A percentile compares a stretch with the other conserved stretches of the same genome.
phyloP scores from a whole-genome alignment of 2,888 invertebrate genomes.

The Lymantria monacha region DNA sequence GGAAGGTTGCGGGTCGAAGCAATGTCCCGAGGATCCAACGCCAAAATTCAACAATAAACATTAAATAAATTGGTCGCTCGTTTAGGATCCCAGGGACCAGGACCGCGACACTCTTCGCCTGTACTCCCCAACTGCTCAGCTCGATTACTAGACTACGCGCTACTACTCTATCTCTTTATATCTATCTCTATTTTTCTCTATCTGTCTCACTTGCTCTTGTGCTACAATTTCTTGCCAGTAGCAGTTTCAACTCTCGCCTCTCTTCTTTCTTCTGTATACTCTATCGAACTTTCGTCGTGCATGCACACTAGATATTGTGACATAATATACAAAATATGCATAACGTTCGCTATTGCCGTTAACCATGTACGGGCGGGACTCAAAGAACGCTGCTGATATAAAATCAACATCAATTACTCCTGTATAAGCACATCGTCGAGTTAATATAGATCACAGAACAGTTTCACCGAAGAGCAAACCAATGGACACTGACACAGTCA shows the following conservation, averaged over 20 bases:
- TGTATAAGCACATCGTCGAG: constrained; percentile 56
- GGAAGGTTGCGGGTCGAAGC: constrained; percentile 69
- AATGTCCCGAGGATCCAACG: constrained; percentile 69
- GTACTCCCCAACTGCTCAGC: constrained; percentile 71
- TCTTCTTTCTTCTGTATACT: constrained; percentile 78
- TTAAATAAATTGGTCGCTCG: constrained; percentile 44
- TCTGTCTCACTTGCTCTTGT: constrained; percentile 76
- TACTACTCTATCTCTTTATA: constrained; percentile 60
- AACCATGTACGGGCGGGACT: constrained; percentile 58
- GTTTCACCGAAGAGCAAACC: constrained; percentile 59
- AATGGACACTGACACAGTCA: constrained; percentile 70
- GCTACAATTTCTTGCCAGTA: constrained; percentile 78
- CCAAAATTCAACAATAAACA: constrained; percentile 46
- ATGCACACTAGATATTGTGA: constrained; percentile 82
- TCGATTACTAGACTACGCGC: constrained; percentile 75
- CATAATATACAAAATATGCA: constrained; percentile 71
- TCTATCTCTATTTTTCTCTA: constrained; percentile 39
- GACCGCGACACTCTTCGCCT: constrained; percentile 69
- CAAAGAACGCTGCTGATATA: constrained; percentile 66
- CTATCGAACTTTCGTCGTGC: constrained; percentile 79
- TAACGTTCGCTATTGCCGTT: constrained; percentile 73
- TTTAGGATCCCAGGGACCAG: constrained; percentile 65
- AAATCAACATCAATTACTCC: constrained; percentile 56
- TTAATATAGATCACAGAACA: constrained; percentile 59
- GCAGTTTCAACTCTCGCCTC: constrained; percentile 71